Conservation (phyloP, 92 coral and sea anemone genomes). For the Chrysogorgia sp. region DNA sequence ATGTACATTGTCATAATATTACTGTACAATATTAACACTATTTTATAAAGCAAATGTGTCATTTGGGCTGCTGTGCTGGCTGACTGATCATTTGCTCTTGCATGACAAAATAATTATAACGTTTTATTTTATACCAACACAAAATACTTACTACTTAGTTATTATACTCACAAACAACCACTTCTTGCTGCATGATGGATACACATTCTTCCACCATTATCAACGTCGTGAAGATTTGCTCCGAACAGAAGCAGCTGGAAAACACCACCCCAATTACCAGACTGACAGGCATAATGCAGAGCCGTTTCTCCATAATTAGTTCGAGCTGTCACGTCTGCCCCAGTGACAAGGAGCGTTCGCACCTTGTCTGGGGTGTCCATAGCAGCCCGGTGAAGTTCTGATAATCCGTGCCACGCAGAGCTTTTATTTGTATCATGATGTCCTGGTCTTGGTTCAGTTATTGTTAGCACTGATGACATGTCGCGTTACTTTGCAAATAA, state of each 20-base stretch:
- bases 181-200: constrained; percentile 90
- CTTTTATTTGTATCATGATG: constrained; percentile 33
- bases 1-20: too few relatives aligned
- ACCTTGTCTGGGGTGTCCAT: constrained; percentile 69
- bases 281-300: constrained; percentile 80
- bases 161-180: constrained; percentile 80
- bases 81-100: not conserved
- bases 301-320: constrained; percentile 86
- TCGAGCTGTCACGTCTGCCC: constrained; percentile 74
- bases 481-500: too few relatives aligned
- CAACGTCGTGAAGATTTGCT: constrained; percentile 73
- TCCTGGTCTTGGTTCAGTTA: constrained; percentile 20
- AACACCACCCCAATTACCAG: constrained; percentile 70
- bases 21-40: not conserved
- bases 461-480: constrained; percentile 10
- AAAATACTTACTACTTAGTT: not conserved
- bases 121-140: too few relatives aligned
- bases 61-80: not conserved
- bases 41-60: not conserved
- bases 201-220: constrained; percentile 83
- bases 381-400: constrained; percentile 87
- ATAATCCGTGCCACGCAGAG: constrained; percentile 93
- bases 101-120: too few relatives aligned
- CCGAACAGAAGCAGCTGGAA: constrained; percentile 74
- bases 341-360: constrained; percentile 61